A percentile compares a stretch with the other conserved stretches of the same genome.
Conservation (phyloP, 2,113 vertebrate genomes). For the Chinchilla lanigera region DNA sequence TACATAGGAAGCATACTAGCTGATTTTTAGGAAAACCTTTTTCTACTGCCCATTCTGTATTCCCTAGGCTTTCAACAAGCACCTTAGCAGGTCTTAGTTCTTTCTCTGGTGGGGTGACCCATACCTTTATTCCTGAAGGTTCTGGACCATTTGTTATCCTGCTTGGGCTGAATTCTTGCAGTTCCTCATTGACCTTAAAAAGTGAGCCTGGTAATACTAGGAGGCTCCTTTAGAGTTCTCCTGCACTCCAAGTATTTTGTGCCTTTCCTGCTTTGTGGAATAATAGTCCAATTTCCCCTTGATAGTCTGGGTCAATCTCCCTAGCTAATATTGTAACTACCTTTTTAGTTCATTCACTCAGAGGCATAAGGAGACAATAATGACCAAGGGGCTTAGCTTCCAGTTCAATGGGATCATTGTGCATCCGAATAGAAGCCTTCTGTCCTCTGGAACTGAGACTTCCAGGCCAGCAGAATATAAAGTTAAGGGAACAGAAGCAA, state of each 20-base stretch:
- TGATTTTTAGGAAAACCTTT: not conserved
- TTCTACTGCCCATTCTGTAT: not conserved
- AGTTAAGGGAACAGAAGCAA: not conserved
- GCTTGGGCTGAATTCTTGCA: not conserved
- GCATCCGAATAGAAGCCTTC: not conserved
- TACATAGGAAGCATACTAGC: not conserved
- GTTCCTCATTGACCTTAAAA: not conserved
- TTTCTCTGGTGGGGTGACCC: not conserved
- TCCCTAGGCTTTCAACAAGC: not conserved
- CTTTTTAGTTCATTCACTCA: not conserved
- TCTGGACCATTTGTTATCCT: not conserved
- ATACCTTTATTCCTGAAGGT: not conserved
- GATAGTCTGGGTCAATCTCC: not conserved
- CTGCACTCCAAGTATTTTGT: not conserved
- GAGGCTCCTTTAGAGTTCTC: not conserved
- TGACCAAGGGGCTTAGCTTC: not conserved
- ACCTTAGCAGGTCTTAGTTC: not conserved
- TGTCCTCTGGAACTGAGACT: not conserved
- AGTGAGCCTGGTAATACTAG: not conserved
- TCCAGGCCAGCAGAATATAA: not conserved
- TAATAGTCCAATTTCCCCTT: not conserved
- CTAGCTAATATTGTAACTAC: not conserved
- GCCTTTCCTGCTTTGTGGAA: not conserved
- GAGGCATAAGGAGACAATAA: not conserved
- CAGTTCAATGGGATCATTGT: not conserved